These are phyloP conservation scores for Corythaixoides concolor DNA, from an alignment of 2,113 vertebrate genomes.

Conservation along the genomic window DNA sequence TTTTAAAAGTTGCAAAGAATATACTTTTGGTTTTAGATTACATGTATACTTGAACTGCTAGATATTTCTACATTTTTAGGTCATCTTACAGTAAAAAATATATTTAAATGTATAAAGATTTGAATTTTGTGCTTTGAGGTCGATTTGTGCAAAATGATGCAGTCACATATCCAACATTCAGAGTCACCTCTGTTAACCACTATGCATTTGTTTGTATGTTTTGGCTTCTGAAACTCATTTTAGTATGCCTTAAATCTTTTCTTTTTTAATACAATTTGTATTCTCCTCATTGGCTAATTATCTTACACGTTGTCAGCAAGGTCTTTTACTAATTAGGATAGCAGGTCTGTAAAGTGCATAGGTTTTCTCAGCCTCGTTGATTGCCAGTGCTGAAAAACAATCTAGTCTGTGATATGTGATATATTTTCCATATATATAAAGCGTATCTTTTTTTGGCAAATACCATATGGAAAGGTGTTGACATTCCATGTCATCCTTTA, in stretches of 20 bases:
- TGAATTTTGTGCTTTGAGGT: neutral
- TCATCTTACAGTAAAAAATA: neutral
- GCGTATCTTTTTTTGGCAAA: neutral
- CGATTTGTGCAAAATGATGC: neutral
- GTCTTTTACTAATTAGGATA: neutral
- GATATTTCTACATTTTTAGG: neutral
- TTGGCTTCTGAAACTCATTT: neutral
- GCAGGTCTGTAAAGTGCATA: neutral
- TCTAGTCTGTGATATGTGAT: neutral
- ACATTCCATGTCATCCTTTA: slow-evolving; percentile 5
- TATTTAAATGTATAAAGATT: neutral
- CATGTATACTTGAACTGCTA: neutral
- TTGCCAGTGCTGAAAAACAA: neutral
- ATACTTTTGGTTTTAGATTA: neutral
- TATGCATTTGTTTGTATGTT: neutral
- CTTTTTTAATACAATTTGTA: neutral
- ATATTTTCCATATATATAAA: neutral
- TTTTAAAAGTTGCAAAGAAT: neutral
- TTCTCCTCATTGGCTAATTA: neutral
- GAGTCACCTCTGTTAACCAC: neutral
- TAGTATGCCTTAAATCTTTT: neutral
- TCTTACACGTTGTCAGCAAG: neutral
- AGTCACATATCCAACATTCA: neutral
- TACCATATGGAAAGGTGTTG: slow-evolving; percentile 11
- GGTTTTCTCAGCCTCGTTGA: neutral